Evolutionary conservation across 2,113 vertebrate genomes (phyloP).

Genomic region (Proterorhinus semilunaris): DNA sequence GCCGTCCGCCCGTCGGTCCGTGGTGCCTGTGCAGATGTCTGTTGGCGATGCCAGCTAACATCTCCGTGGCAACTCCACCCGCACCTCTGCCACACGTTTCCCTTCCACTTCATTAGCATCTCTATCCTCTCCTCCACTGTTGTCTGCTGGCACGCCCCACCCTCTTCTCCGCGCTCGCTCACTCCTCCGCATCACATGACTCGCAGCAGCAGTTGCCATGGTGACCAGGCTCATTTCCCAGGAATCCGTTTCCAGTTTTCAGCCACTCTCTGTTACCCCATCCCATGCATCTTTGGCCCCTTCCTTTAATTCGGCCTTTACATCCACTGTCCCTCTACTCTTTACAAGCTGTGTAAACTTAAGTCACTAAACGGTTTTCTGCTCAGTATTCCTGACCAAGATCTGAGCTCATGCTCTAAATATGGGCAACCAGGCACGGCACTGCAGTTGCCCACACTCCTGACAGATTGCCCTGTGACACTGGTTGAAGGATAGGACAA

Average conservation of each 20-base stretch:
- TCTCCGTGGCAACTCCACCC: conserved; percentile 3
- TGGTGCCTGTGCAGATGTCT: conserved; percentile 6
- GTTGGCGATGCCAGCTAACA: conserved; percentile 1
- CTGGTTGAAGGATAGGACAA: no score
- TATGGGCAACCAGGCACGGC: no score
- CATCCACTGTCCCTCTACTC: conserved; percentile 15
- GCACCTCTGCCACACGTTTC: conserved; percentile 4
- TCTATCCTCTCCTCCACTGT: conserved; percentile 29
- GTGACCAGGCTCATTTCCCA: conserved; percentile 73
- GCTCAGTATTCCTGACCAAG: no score
- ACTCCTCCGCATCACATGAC: conserved; percentile 76
- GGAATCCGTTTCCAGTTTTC: conserved; percentile 62
- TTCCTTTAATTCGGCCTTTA: conserved; percentile 6
- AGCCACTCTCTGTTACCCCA: conserved; percentile 36
- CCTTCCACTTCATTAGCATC: conserved; percentile 34
- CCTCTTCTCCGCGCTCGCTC: conserved; percentile 39
- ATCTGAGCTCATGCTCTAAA: no score
- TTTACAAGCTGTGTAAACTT: not conserved
- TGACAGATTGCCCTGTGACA: no score
- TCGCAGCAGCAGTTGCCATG: conserved; percentile 79
- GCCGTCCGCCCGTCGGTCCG: not conserved
- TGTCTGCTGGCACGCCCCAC: conserved; percentile 36
- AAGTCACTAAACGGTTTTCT: no score
- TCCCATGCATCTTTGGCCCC: conserved; percentile 40
- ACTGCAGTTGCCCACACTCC: no score